Base-by-base conservation (phyloP, 2,113 vertebrate genomes). In the Chrysochloris asiatica region DNA sequence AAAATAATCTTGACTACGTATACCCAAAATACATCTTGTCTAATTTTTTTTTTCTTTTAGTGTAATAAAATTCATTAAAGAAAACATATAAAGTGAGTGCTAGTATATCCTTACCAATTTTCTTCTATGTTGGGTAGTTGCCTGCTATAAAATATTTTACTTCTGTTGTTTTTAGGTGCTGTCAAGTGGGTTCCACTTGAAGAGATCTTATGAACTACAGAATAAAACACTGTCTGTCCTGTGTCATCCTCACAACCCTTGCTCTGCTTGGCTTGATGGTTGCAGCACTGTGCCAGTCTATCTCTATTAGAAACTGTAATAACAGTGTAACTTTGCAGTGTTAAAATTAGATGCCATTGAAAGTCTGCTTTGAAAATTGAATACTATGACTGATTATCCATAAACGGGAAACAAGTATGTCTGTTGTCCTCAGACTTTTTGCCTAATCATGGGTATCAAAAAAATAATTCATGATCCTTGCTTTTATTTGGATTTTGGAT, bases 401-500 rank as follows among this genome's bases (percentile, higher is more conserved):
- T 24, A 26, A 19, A 26, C 24, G 43, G 36, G 50, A 90, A 47
- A 50, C 41, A 69, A 87, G 22, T 75, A 78, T 54, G 14, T 43
- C 43, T 76, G 72, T 48, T 61, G 72, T n/a, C 30, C 86, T 83
- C 14, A n/a, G 6, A 80, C 26, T 36, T 79, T 82, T 71, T 91
- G 11, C 36, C 28, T 92, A 52, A 72, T 72, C 28, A 17, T 36
- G 71, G 59, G 48, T 76, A 84, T 81, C 38, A 80, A 13, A 54
- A 76, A 61, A 54, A 52, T 30, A 61, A 63, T 80, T 36, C 72
- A 43, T 50, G 14, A 22, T 67, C 59, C 54, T 21, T 79, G 78
- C 63, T 80, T 83, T 76, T n/a, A n/a, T n/a, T n/a, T 94, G 67
- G 78, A 79, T 78, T 93, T 79, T 47, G 75, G 72, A 76, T 90